phyloP scores from a whole-genome alignment of 2,888 invertebrate species.

The Celastrina argiolus region DNA sequence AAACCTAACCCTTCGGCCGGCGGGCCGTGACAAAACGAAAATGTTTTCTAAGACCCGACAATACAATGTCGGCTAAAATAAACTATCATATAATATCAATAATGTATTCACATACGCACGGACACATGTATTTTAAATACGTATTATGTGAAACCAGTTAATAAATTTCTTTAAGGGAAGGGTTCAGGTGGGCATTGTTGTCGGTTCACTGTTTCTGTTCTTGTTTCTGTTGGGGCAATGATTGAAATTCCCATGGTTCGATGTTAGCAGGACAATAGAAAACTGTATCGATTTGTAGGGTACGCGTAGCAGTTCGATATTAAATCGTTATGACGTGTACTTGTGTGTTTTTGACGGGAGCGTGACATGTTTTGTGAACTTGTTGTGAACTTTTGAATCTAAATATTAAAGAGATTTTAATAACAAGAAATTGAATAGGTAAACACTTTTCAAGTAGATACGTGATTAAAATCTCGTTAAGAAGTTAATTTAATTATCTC shows the following conservation, averaged over 20 bases:
- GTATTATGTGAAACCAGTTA: conserved; percentile 74
- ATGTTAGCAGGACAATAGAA: conserved; percentile 46
- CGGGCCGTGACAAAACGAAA: conserved; percentile 42
- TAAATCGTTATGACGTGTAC: conserved; percentile 67
- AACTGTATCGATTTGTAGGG: conserved; percentile 61
- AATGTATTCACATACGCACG: conserved; percentile 65
- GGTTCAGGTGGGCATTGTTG: conserved; percentile 50
- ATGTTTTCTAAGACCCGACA: conserved; percentile 50
- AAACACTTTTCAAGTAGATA: neutral
- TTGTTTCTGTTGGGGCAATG: conserved; percentile 45
- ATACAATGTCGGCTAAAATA: conserved; percentile 64
- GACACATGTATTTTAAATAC: conserved; percentile 77
- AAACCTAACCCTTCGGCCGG: conserved; percentile 43
- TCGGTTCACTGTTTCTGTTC: conserved; percentile 37
- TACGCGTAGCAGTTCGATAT: conserved; percentile 52
- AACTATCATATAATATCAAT: conserved; percentile 78
- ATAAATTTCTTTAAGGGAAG: conserved; percentile 48
- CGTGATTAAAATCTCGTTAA: neutral
- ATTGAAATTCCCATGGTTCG: conserved; percentile 69
- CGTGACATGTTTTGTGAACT: conserved; percentile 57
- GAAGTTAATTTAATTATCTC: neutral
- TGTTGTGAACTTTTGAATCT: conserved; percentile 51
- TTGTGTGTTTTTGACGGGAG: conserved; percentile 60
- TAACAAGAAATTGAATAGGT: conserved; percentile 16
- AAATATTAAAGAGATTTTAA: conserved; percentile 38